These are phyloP conservation scores for Scaptomyza graminum DNA, from an alignment of 1,140 invertebrate species.

Conservation along the genomic window DNA sequence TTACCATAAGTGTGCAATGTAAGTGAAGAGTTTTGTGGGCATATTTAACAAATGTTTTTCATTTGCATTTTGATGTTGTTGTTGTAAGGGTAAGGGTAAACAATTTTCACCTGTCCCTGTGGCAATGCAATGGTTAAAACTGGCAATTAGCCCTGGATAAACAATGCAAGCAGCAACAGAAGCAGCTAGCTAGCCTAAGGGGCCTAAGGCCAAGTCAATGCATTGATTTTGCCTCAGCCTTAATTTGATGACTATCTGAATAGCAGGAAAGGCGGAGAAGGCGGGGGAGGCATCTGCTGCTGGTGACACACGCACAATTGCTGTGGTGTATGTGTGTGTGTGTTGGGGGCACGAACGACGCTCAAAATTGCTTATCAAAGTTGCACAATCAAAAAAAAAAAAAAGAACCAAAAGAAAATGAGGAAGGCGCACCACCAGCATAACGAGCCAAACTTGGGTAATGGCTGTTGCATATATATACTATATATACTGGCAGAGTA, in stretches of 20 bases:
- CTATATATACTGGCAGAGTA: background rate
- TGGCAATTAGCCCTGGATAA: slow-evolving; percentile 67
- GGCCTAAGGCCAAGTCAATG: slow-evolving; percentile 17
- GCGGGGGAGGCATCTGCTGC: slow-evolving; percentile 48
- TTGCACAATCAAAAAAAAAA: slow-evolving; percentile 65
- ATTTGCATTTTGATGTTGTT: slow-evolving; percentile 62
- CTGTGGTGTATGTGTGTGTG: no score
- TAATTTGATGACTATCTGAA: slow-evolving; percentile 75
- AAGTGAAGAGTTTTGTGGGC: slow-evolving; percentile 58
- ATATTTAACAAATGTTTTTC: slow-evolving; percentile 76
- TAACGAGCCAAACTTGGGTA: slow-evolving; percentile 37
- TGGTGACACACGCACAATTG: slow-evolving; percentile 66
- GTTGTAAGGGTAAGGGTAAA: slow-evolving; percentile 30
- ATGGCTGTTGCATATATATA: slow-evolving; percentile 7
- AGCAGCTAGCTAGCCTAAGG: slow-evolving; percentile 5
- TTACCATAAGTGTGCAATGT: slow-evolving; percentile 23
- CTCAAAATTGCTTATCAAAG: slow-evolving; percentile 74
- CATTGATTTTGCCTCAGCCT: slow-evolving; percentile 71
- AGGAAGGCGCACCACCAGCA: slow-evolving; percentile 56
- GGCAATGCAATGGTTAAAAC: slow-evolving; percentile 21
- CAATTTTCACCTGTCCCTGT: slow-evolving; percentile 66
- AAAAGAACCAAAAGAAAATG: background rate
- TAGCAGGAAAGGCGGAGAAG: slow-evolving; percentile 1
- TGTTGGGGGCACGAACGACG: slow-evolving; percentile 43
- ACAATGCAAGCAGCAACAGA: slow-evolving; percentile 47